A percentile compares a stretch with the other conserved stretches of the same genome.
Evolutionary conservation across 2,113 vertebrate species (phyloP).

Genomic region (Heterocephalus glaber): DNA sequence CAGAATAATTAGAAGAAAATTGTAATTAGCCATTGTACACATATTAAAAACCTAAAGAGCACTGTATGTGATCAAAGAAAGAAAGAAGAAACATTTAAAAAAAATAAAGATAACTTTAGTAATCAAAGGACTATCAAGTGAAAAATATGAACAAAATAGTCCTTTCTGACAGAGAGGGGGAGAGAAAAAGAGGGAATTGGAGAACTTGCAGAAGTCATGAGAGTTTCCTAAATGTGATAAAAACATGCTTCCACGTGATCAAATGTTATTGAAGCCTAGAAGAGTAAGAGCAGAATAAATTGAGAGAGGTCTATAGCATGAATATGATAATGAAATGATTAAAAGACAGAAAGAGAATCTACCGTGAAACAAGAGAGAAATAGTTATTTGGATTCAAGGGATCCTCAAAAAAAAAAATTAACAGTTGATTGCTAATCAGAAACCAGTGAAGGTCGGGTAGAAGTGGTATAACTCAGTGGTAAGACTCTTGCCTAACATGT

Average conservation of each 20-base stretch:
- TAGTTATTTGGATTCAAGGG: not conserved
- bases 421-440: not conserved
- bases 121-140: not conserved
- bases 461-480: no score
- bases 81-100: not conserved
- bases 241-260: not conserved
- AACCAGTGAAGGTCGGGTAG: not conserved
- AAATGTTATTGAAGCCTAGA: not conserved
- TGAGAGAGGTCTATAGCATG: not conserved
- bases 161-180: not conserved
- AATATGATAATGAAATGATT: not conserved
- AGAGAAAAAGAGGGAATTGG: not conserved
- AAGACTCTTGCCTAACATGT: not conserved
- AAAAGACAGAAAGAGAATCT: not conserved
- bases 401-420: not conserved
- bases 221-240: not conserved
- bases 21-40: not conserved
- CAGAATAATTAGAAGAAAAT: not conserved
- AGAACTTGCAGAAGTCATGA: not conserved
- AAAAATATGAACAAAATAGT: not conserved
- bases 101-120: not conserved
- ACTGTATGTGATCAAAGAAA: not conserved
- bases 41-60: not conserved
- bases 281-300: not conserved
- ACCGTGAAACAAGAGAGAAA: not conserved